phyloP scores from a whole-genome alignment of 2,113 vertebrate genomes.

The Oceanites oceanicus region DNA sequence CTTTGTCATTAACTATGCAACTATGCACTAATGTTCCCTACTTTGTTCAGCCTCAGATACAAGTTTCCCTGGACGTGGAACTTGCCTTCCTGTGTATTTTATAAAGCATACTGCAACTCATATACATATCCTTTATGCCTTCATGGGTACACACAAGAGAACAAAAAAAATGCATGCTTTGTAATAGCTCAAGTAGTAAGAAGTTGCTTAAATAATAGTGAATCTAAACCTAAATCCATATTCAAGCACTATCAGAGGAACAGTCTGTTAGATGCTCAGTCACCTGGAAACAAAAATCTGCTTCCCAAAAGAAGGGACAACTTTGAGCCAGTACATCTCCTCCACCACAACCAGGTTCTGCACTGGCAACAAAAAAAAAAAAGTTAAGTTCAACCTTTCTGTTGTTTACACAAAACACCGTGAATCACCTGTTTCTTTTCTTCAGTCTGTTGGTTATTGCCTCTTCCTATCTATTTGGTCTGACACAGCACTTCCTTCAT shows the following conservation, averaged over 20 bases:
- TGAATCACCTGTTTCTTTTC: background rate
- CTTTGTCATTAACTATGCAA: background rate
- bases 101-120: background rate
- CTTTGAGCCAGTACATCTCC: background rate
- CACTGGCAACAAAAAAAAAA: background rate
- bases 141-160: background rate
- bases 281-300: background rate
- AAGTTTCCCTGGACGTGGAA: background rate
- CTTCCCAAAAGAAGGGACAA: background rate
- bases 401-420: background rate
- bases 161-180: background rate
- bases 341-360: background rate
- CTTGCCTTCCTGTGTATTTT: background rate
- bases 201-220: background rate
- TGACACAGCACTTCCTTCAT: background rate
- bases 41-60: background rate
- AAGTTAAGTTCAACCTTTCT: background rate
- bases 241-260: background rate
- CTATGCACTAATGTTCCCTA: background rate
- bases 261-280: background rate
- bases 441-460: background rate
- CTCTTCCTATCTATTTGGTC: background rate
- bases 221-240: background rate
- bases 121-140: background rate
- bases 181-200: background rate